phyloP scores from a whole-genome alignment of 2,888 invertebrate species.

The Agonopterix subpropinquella region DNA sequence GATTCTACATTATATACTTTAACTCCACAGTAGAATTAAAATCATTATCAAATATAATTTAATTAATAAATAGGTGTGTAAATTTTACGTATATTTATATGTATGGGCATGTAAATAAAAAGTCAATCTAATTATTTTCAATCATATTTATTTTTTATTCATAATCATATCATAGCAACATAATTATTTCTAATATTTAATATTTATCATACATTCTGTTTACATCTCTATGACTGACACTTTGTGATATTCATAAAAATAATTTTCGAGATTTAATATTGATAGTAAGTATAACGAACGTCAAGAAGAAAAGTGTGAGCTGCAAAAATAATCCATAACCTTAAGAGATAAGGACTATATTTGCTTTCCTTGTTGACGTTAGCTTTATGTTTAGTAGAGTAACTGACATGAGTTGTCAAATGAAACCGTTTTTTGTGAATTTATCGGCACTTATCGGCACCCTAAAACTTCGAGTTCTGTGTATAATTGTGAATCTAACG shows the following conservation, averaged over 20 bases:
- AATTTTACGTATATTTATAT: background rate
- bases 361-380: too few species aligned
- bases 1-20: too few species aligned
- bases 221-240: constrained; percentile 46
- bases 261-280: constrained; percentile 19
- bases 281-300: too few species aligned
- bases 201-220: constrained; percentile 15
- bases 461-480: too few species aligned
- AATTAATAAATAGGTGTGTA: too few species aligned
- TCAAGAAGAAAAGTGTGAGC: constrained; percentile 1
- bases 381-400: constrained; percentile 5
- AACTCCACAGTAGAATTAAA: too few species aligned
- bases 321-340: constrained; percentile 3
- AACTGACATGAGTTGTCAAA: too few species aligned
- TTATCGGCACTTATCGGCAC: too few species aligned
- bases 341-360: too few species aligned
- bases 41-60: too few species aligned
- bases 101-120: background rate
- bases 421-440: too few species aligned
- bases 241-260: constrained; percentile 30
- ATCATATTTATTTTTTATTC: constrained; percentile 46
- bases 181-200: constrained; percentile 37
- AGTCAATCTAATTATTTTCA: constrained; percentile 10
- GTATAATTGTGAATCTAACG: too few species aligned
- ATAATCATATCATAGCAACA: constrained; percentile 36